Evolutionary conservation across 2,797 vertebrate genomes (phyloP), one percentile per base, ranked within the genome.

Genomic region (Mionectes olivaceus): DNA sequence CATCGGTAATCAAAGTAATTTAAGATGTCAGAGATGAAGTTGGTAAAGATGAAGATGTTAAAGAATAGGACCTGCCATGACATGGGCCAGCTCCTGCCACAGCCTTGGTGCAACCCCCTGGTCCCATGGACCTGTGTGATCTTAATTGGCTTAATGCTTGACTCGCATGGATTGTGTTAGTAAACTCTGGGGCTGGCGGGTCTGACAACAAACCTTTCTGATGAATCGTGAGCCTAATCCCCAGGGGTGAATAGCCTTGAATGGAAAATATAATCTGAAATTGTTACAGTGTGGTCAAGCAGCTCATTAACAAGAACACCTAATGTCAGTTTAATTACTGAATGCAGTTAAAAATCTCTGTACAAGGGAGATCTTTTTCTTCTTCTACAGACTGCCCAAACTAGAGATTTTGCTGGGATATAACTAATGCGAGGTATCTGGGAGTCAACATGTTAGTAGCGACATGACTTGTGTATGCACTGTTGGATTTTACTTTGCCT

Each of bases 361-460:
- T 43, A 56, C 4, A 25, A 19, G 14, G 69, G 15, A 44, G 4
- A 22, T 1, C 0, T 2, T 49, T n/a, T 78, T 67, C n/a, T 87
- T n/a, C 11, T 23, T 68, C 43, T 65, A 57, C 47, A 73, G 18
- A 52, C 69, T 90, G 39, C 50, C 83, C 65, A 94, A 61, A 84
- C 32, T 74, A 78, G 37, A 80, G 53, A 86, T 74, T 93, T 90
- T 91, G 50, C 70, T 71, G 79, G 74, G 92, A 91, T 91, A 59
- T 91, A 61, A 39, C 80, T 78, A 79, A 76, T 71, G 61, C 76
- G 93, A 96, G 59, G 57, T 73, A n/a, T 95, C 21, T 80, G 95
- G 84, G 89, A 95, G 52, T 93, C 93, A 80, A 50, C 25, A 12
- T 88, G 7, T 44, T 94, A 53, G 61, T 91, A 94, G 67, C 24